These are phyloP conservation scores for Erebia palarica DNA, from an alignment of 2,888 invertebrate genomes.

Conservation along the genomic window DNA sequence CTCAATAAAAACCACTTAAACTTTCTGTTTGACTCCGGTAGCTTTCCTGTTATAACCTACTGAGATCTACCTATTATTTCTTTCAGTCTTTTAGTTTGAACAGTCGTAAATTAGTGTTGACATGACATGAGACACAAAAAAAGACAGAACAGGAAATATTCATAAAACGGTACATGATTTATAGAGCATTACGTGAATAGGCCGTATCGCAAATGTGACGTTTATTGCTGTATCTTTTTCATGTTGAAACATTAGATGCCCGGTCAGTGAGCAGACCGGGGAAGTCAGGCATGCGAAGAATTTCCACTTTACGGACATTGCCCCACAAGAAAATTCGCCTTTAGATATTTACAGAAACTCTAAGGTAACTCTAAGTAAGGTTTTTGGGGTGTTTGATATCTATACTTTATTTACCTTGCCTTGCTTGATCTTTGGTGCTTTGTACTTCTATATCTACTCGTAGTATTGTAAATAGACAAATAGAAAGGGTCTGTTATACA, in stretches of 20 bases:
- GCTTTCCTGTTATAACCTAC: conserved; percentile 11
- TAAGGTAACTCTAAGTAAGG: conserved; percentile 27
- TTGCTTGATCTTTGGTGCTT: conserved; percentile 19
- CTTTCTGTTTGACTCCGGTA: conserved; percentile 21
- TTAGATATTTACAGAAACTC: conserved; percentile 42
- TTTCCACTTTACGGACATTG: conserved; percentile 64
- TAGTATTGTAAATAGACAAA: not conserved
- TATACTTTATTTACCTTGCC: conserved; percentile 21
- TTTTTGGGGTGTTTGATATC: conserved; percentile 18
- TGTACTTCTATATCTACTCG: not conserved
- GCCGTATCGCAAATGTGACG: conserved; percentile 43
- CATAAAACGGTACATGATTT: conserved; percentile 44
- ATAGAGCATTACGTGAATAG: conserved; percentile 39
- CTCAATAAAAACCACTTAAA: conserved; percentile 17
- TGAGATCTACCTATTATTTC: conserved; percentile 3
- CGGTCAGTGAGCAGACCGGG: conserved; percentile 56
- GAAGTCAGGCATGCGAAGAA: conserved; percentile 57
- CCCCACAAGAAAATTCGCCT: conserved; percentile 53
- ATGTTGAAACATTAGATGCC: conserved; percentile 49
- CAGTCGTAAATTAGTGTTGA: conserved; percentile 45
- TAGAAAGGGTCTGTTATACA: not conserved
- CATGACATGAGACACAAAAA: conserved; percentile 42
- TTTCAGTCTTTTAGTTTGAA: conserved; percentile 4
- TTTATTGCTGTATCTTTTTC: conserved; percentile 60
- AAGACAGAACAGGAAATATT: conserved; percentile 42